Evolutionary conservation across 2,797 vertebrate species (phyloP), one percentile per base, ranked within the genome.

Genomic region (Enteromius afrohamiltoni): DNA sequence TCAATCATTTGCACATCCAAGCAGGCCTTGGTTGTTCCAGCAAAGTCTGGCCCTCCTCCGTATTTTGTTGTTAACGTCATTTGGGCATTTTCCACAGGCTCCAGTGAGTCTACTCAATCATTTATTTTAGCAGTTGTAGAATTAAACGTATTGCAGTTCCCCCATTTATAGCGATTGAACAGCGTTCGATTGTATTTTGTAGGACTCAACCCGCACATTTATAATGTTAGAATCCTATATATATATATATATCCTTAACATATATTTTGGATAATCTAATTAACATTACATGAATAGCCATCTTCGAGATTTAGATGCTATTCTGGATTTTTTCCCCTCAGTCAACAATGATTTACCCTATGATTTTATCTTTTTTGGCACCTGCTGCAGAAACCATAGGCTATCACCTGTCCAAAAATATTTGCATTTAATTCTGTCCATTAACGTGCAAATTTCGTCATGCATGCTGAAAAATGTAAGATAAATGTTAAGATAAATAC

Each of bases 11-110:
- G 85, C 82, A 88, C 85, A 87, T 90, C 88, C 80, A 82, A 89
- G 83, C 83, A 62, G 84, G 31, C 73, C 79, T 65, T 34, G 14
- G 49, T 51, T 40, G 58, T 67, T 79, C 71, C 49, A 21, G 68
- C 80, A 83, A 94, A 93, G 95, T 19, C 90, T 88, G 89, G 89
- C 90, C 90, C 83, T 89, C 92, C 92, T 93, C 90, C 91, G 91
- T 91, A 93, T 93, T 94, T 93, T 94, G 95, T 95, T 95, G 95
- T 95, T 95, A 95, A 96, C 91, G 95, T 96, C 95, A 95, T 94
- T 95, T 93, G 91, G 92, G 92, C 93, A 94, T 95, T 95, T 94
- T 95, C 94, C 92, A 81, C 92, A 87, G 95, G 96, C 96, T 96
- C 95, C 95, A 93, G 92, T 88, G 92, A 95, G 95, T 97, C 96